Conservation (phyloP, 2,888 invertebrate species). For the Drosophila austrosaltans region DNA sequence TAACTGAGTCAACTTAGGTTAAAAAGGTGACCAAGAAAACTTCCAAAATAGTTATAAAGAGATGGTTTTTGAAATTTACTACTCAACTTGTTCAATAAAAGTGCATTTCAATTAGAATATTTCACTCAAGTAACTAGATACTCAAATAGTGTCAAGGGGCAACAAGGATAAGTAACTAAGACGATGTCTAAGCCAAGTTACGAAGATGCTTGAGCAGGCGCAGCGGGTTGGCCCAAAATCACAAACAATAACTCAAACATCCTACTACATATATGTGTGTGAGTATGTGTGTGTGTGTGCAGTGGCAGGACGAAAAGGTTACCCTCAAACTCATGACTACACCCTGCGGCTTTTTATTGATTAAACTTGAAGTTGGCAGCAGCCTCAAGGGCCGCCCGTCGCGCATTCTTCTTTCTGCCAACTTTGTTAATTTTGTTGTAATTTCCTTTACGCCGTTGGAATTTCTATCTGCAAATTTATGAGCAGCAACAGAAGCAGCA, state of each 20-base stretch:
- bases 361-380: constrained; percentile 75
- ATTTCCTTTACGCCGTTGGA: constrained; percentile 76
- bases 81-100: constrained; percentile 51
- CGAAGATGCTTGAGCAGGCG: constrained; percentile 18
- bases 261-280: neutral
- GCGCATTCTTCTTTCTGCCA: constrained; percentile 43
- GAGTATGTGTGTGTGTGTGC: neutral
- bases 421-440: constrained; percentile 78
- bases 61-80: neutral
- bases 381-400: constrained; percentile 41
- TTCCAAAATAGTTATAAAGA: constrained; percentile 5
- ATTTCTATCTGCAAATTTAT: constrained; percentile 79
- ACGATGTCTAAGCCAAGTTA: constrained; percentile 19
- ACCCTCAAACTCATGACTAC: constrained; percentile 30
- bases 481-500: constrained; percentile 56
- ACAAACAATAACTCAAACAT: constrained; percentile 60
- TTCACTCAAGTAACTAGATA: constrained; percentile 55
- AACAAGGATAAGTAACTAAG: constrained; percentile 2
- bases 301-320: constrained; percentile 2
- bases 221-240: constrained; percentile 59
- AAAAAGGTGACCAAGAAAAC: constrained; percentile 12
- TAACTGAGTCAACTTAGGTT: constrained; percentile 23
- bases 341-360: constrained; percentile 75
- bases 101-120: constrained; percentile 78
- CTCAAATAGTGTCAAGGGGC: constrained; percentile 58